Conservation (phyloP, 2,888 invertebrate species). For the Gastracanthus pulcherrimus region DNA sequence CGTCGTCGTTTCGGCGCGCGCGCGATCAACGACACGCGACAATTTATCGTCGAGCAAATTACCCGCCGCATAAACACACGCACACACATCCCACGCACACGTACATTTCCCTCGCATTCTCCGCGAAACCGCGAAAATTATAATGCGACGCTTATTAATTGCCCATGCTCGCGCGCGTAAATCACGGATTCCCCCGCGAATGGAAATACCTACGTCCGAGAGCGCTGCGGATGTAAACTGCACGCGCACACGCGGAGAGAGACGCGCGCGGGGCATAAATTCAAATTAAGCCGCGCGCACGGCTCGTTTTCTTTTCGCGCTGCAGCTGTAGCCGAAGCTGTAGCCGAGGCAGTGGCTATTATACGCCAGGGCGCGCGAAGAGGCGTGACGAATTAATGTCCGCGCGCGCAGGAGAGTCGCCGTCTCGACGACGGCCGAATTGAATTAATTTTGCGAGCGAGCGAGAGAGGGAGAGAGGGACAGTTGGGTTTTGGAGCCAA, state of each 20-base stretch:
- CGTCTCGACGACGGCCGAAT: conserved; percentile 48
- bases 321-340: background rate
- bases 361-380: conserved; percentile 32
- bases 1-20: background rate
- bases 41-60: conserved; percentile 48
- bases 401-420: background rate
- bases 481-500: background rate
- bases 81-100: background rate
- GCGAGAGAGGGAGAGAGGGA: background rate
- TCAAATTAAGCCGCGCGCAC: conserved; percentile 51
- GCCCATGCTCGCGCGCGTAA: background rate
- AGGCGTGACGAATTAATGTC: conserved; percentile 56
- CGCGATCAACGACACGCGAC: conserved; percentile 10
- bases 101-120: background rate
- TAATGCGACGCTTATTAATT: conserved; percentile 56
- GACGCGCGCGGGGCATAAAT: conserved; percentile 46
- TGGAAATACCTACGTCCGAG: conserved; percentile 13
- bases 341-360: conserved; percentile 8
- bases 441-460: conserved; percentile 46
- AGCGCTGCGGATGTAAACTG: too few species aligned
- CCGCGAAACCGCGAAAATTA: conserved; percentile 36
- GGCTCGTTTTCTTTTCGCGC: conserved; percentile 38
- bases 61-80: too few species aligned
- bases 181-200: conserved; percentile 9
- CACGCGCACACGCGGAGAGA: too few species aligned